These are phyloP conservation scores for Conomelus anceps DNA, from an alignment of 2,888 invertebrate species.

Conservation along the genomic window DNA sequence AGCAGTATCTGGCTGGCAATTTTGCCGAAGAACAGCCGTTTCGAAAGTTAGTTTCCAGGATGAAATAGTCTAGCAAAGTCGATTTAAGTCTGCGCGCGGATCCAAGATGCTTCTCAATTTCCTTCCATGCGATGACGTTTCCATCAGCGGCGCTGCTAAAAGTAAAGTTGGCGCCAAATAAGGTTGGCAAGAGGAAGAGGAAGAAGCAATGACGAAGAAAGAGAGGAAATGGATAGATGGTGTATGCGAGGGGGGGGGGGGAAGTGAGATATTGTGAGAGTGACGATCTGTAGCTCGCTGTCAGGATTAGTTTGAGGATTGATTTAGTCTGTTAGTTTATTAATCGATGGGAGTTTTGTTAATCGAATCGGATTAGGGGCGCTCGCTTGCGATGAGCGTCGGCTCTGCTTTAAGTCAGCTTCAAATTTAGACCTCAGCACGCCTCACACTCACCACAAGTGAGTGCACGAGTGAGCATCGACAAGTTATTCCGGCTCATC, in stretches of 20 bases:
- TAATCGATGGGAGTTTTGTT: slow-evolving; percentile 10
- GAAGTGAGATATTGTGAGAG: neutral
- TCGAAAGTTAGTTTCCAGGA: neutral
- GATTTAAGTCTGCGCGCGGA: neutral
- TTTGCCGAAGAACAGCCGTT: neutral
- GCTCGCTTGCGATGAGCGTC: neutral
- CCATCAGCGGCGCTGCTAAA: neutral
- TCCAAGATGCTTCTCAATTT: neutral
- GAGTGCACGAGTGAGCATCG: neutral
- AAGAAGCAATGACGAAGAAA: neutral
- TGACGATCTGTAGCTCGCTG: neutral
- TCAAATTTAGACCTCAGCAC: neutral
- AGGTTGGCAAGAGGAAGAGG: neutral
- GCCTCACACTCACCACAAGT: neutral
- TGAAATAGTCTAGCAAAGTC: neutral
- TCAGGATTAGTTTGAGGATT: slow-evolving; percentile 2
- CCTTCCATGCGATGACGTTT: slow-evolving; percentile 2
- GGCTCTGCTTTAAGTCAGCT: neutral
- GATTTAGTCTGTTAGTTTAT: slow-evolving; percentile 10
- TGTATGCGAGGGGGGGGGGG: neutral
- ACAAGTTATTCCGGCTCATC: neutral
- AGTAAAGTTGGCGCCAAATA: slow-evolving; percentile 13
- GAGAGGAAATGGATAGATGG: neutral
- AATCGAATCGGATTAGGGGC: slow-evolving; percentile 11
- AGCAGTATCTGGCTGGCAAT: neutral